A percentile compares a stretch with the other conserved stretches of the same genome.
phyloP scores from a whole-genome alignment of 2,113 vertebrate species.

The Mixornis gularis region DNA sequence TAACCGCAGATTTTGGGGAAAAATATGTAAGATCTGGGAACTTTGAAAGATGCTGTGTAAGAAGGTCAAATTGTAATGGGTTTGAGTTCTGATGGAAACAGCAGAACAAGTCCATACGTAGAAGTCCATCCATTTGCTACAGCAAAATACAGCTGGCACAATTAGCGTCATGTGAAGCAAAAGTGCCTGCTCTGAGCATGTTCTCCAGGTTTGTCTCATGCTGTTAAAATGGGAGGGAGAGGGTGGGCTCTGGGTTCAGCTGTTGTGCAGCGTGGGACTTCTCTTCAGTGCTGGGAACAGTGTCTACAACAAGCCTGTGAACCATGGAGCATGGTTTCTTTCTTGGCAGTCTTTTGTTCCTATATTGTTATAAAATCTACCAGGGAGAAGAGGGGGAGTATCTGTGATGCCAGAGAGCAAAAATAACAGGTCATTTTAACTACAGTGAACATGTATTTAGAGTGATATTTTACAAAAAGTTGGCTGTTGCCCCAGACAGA shows the following conservation, averaged over 20 bases:
- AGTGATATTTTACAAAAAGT: neutral
- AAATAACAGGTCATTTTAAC: conserved; percentile 12
- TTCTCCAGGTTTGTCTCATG: neutral
- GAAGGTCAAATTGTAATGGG: neutral
- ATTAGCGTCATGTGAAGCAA: neutral
- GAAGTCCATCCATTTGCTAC: neutral
- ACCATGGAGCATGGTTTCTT: neutral
- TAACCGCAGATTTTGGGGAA: neutral
- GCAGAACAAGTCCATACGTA: neutral
- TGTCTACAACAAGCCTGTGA: neutral
- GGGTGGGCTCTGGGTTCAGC: neutral
- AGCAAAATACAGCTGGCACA: neutral
- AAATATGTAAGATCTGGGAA: neutral
- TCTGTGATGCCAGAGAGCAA: neutral
- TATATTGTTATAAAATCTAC: neutral
- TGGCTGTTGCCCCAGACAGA: conserved; percentile 22
- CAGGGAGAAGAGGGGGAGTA: neutral
- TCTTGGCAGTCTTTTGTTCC: neutral
- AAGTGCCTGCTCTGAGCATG: neutral
- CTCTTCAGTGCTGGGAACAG: neutral
- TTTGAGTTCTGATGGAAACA: neutral
- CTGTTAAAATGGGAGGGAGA: neutral
- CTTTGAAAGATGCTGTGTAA: neutral
- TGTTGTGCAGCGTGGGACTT: neutral
- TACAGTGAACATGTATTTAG: neutral